Evolutionary conservation across 2,888 invertebrate species (phyloP), one percentile per base, ranked within the genome.

Genomic region (Diarsia dahlii): DNA sequence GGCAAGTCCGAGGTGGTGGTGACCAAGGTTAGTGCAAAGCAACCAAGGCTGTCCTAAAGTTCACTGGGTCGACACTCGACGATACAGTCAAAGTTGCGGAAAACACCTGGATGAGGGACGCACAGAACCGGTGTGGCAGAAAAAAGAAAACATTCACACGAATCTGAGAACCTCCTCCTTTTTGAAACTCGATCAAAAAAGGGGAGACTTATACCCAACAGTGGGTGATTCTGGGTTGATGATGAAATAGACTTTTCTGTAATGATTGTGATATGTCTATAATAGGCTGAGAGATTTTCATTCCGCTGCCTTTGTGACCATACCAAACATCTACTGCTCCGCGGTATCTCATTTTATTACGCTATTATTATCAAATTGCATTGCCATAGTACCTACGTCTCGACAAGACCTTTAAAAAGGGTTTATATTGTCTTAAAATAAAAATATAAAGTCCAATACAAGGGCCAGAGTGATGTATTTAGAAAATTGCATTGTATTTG

Each of bases 291-390:
- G 9, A 34, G 28, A 60, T 60, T 60, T 60, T 2, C 18, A 34
- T 23, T 18, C 65, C 76, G 80, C 84, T 69, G 18, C 1, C 2
- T 74, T 65, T 13, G n/a, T 80, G 63, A 78, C 88, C 87, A 75
- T 71, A 74, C 75, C 63, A 18, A 67, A 28, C 82, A 68, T 62
- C 79, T 79, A 15, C 68, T 78, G 70, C 82, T 88, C 79, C 80
- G 83, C 78, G 80, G 90, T 88, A 86, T 89, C 85, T 89, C 86
- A 88, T 90, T 90, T 90, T 90, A 88, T 86, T 80, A 84, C 75
- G 71, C 81, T 78, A 84, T 89, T 90, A 87, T 87, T 88, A 88
- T 87, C 81, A 87, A 86, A 90, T 89, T 87, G 83, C 84, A 87
- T 87, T 87, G 84, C 85, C 83, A 82, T 83, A 66, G 69, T 73